A percentile compares a stretch with the other conserved stretches of the same genome.
These are phyloP conservation scores for Scolopax mira DNA, from an alignment of 2,113 vertebrate species.

Conservation along the genomic window DNA sequence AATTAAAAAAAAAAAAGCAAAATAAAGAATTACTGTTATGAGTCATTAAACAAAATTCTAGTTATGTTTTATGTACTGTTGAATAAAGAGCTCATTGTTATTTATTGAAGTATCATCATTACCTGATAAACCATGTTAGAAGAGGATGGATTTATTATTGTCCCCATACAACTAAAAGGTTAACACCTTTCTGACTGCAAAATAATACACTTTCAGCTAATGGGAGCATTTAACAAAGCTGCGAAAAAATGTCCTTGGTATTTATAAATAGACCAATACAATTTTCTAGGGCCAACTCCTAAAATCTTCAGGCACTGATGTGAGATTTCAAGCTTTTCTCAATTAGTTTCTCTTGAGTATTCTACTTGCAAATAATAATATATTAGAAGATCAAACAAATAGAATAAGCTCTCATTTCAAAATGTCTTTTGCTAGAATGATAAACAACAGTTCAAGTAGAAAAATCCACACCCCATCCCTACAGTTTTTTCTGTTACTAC, in stretches of 20 bases:
- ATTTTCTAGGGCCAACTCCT: not conserved
- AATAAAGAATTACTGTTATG: constrained; percentile 43
- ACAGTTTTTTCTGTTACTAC: not conserved
- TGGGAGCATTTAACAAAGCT: not conserved
- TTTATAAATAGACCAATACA: constrained; percentile 15
- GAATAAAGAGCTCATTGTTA: constrained; percentile 59
- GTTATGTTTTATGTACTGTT: constrained; percentile 71
- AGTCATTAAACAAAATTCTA: constrained; percentile 73
- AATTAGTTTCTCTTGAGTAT: not conserved
- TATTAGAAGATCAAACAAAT: not conserved
- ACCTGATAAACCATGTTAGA: constrained; percentile 44
- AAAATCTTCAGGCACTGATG: not conserved
- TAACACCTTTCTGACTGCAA: constrained; percentile 27
- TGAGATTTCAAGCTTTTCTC: not conserved
- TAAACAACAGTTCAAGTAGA: not conserved
- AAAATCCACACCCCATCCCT: not conserved
- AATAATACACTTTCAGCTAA: constrained; percentile 38
- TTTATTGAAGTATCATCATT: constrained; percentile 51
- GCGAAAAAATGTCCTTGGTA: constrained; percentile 38
- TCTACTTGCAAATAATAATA: not conserved
- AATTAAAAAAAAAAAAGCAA: not conserved
- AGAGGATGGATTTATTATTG: constrained; percentile 63
- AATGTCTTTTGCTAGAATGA: not conserved
- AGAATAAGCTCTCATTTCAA: not conserved
- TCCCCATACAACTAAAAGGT: constrained; percentile 46